Evolutionary conservation across 2,888 invertebrate genomes (phyloP), one percentile per base, ranked within the genome.

Genomic region (Coenonympha arcania): DNA sequence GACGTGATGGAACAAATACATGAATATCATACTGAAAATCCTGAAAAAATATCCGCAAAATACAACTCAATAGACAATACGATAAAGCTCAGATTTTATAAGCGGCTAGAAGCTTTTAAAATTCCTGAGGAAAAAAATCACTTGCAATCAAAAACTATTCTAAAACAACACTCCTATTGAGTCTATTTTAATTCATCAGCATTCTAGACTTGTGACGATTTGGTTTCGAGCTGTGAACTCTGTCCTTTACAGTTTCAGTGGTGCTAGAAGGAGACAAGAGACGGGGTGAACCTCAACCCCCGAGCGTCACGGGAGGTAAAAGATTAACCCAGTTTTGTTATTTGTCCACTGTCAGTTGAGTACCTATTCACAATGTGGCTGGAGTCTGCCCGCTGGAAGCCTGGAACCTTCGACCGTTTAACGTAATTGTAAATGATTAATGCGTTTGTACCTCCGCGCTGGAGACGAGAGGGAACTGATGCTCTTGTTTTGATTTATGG

Each of bases 301-400:
- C 71, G 54, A 61, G 58, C 68, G 61, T 71, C 56, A 71, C 78
- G 83, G 85, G 85, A 76, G 85, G 85, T 77, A 77, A 84, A 84
- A 85, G 85, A 85, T 86, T 86, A 86, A 86, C 85, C 85, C 81
- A 86, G 85, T 86, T 85, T 84, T 83, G 85, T 85, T 85, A 85
- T 86, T 86, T 86, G 85, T 86, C 85, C 85, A 85, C 82, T 85
- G 85, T 83, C 85, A 85, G 84, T 82, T 72, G 82, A 84, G 85
- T 85, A 80, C 80, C 79, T 80, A 80, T 80, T 83, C 83, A 84
- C 85, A 83, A 83, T 82, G 80, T 77, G 79, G 79, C 78, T 68
- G 71, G 71, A 80, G 80, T 80, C 79, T 79, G 70, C 73, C 70
- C 71, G 68, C 69, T 76, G 76, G 76, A 77, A 79, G 78, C 75